Conservation (phyloP, 2,888 invertebrate genomes). For the Linnaemya tessellans region DNA sequence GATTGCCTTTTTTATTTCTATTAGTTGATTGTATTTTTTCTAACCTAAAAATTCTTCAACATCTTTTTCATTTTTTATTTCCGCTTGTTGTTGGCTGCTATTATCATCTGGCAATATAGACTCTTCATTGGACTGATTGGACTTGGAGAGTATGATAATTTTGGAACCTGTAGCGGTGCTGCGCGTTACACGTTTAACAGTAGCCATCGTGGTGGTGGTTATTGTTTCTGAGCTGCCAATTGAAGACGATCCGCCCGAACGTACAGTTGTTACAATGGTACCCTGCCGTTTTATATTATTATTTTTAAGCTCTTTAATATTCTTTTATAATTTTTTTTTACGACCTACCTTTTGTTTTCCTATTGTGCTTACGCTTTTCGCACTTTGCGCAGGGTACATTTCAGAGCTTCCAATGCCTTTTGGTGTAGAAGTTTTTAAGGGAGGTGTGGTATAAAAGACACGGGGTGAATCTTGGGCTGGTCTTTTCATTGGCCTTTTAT, state of each 20-base stretch:
- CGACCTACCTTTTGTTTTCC: conserved; percentile 67
- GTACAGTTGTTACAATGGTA: conserved; percentile 58
- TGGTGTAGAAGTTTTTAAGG: conserved; percentile 72
- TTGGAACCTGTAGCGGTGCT: conserved; percentile 67
- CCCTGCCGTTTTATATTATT: conserved; percentile 16
- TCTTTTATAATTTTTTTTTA: conserved; percentile 8
- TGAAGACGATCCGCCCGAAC: conserved; percentile 37
- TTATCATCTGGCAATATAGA: conserved; percentile 59
- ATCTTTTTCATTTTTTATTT: conserved; percentile 73
- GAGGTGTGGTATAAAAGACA: conserved; percentile 73
- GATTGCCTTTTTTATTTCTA: not conserved
- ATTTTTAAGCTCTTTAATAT: not conserved
- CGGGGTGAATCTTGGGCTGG: conserved; percentile 74
- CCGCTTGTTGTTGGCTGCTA: conserved; percentile 31
- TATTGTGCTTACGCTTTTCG: conserved; percentile 37
- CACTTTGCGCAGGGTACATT: conserved; percentile 6
- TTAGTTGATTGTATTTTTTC: not conserved
- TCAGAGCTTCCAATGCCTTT: conserved; percentile 57
- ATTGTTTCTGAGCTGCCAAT: conserved; percentile 54
- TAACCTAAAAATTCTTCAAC: conserved; percentile 71
- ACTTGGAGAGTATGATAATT: conserved; percentile 67
- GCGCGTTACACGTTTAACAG: conserved; percentile 65
- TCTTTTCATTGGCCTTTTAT: conserved; percentile 56
- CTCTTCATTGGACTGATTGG: conserved; percentile 66
- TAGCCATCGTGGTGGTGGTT: conserved; percentile 62